A percentile compares a stretch with the other conserved stretches of the same genome.
These are phyloP conservation scores for Oceanodroma tethys DNA, from an alignment of 2,113 vertebrate species.

Conservation along the genomic window DNA sequence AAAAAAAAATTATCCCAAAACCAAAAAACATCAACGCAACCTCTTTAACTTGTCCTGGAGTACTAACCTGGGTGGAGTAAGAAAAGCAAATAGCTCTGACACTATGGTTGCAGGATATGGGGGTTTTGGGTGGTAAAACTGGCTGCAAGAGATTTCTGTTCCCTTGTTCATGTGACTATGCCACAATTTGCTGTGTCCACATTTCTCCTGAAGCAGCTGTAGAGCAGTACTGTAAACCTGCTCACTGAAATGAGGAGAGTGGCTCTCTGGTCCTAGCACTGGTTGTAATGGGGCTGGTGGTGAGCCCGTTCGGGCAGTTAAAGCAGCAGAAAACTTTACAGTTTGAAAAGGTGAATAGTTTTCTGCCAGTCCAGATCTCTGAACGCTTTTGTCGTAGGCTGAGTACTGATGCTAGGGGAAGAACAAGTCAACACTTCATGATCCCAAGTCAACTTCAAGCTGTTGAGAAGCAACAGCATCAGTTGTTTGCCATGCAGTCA, in stretches of 20 bases:
- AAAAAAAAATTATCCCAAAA: neutral
- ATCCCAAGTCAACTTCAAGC: neutral
- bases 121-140: neutral
- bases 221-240: neutral
- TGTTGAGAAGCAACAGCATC: neutral
- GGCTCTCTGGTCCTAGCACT: neutral
- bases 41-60: neutral
- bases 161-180: accelerated
- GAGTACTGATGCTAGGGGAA: neutral
- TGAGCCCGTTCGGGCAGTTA: neutral
- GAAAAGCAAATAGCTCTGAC: neutral
- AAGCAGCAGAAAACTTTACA: neutral
- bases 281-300: accelerated
- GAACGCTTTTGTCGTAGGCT: accelerated
- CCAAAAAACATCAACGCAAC: neutral
- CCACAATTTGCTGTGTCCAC: neutral
- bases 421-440: accelerated
- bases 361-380: neutral
- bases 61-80: neutral
- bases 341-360: neutral
- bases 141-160: neutral
- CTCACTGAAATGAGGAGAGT: neutral
- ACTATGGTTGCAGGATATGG: neutral
- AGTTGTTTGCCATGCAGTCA: neutral
- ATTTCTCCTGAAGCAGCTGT: neutral